Percentiles rank a stretch among this genome's conserved stretches.
phyloP scores from a whole-genome alignment of 2,888 invertebrate species.

The Pelosia muscerda region DNA sequence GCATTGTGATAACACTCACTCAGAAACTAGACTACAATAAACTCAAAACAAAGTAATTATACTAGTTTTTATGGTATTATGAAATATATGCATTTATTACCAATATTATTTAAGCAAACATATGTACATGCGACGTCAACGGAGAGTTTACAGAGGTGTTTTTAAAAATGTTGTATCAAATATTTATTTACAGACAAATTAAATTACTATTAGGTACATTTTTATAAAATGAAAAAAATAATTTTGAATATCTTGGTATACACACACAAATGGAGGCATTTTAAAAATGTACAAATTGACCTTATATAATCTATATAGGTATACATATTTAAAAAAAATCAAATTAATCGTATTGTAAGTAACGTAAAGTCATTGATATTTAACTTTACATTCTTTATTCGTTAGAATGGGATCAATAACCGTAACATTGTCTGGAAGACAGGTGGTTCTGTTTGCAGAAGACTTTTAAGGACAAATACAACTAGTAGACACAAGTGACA shows the following conservation, averaged over 20 bases:
- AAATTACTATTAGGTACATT: too few relatives aligned
- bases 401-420: conserved; percentile 26
- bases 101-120: conserved; percentile 9
- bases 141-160: conserved; percentile 6
- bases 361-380: neutral
- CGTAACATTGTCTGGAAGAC: conserved; percentile 20
- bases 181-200: neutral
- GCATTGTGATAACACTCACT: neutral
- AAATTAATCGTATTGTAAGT: too few relatives aligned
- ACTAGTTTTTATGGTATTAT: conserved; percentile 8
- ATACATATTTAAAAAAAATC: too few relatives aligned
- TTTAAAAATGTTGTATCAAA: neutral
- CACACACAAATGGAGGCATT: too few relatives aligned
- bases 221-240: too few relatives aligned
- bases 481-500: conserved; percentile 6
- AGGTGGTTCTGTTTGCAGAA: conserved; percentile 27
- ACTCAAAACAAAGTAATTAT: conserved; percentile 1
- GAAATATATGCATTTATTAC: conserved; percentile 12
- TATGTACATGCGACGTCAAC: conserved; percentile 1
- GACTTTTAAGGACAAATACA: conserved; percentile 28
- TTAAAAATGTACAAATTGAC: too few relatives aligned
- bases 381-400: neutral
- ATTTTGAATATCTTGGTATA: too few relatives aligned
- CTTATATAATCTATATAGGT: too few relatives aligned
- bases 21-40: conserved; percentile 3